Percentiles rank a stretch among this genome's conserved stretches.
phyloP scores from a whole-genome alignment of 2,888 invertebrate genomes.

The Myopa testacea region DNA sequence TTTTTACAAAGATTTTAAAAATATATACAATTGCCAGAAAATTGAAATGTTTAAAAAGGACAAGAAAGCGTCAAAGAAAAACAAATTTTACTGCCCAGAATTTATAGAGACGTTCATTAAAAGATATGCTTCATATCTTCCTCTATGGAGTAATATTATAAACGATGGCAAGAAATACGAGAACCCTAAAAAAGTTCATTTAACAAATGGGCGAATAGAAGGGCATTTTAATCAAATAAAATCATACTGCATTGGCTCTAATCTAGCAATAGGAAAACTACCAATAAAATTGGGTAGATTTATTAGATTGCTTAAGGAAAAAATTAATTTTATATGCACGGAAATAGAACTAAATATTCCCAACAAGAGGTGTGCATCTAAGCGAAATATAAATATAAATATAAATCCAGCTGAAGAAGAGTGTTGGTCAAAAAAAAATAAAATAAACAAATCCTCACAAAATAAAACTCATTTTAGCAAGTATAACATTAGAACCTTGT shows the following conservation, averaged over 20 bases:
- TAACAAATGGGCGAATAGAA: slow-evolving; percentile 8
- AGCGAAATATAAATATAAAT: too few species aligned
- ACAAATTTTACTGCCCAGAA: background rate
- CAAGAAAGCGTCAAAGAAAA: background rate
- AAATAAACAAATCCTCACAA: too few species aligned
- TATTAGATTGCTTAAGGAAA: slow-evolving; percentile 5
- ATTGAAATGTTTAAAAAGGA: background rate
- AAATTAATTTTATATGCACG: background rate
- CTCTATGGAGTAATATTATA: slow-evolving; percentile 14
- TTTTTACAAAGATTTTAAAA: background rate
- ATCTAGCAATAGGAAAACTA: background rate
- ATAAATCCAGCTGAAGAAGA: too few species aligned
- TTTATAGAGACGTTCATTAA: background rate
- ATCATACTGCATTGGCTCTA: slow-evolving; percentile 1
- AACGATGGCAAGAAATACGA: slow-evolving; percentile 8
- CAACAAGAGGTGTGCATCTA: background rate
- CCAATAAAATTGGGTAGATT: background rate
- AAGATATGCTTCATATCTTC: slow-evolving; percentile 3
- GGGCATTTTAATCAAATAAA: background rate
- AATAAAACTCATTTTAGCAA: background rate
- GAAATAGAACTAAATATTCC: background rate
- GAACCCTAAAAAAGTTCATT: background rate
- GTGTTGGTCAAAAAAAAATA: too few species aligned
- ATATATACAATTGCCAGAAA: slow-evolving; percentile 4
- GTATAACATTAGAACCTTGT: background rate